These are phyloP conservation scores for Staurois parvus DNA, from an alignment of 2,797 vertebrate genomes.

Conservation along the genomic window DNA sequence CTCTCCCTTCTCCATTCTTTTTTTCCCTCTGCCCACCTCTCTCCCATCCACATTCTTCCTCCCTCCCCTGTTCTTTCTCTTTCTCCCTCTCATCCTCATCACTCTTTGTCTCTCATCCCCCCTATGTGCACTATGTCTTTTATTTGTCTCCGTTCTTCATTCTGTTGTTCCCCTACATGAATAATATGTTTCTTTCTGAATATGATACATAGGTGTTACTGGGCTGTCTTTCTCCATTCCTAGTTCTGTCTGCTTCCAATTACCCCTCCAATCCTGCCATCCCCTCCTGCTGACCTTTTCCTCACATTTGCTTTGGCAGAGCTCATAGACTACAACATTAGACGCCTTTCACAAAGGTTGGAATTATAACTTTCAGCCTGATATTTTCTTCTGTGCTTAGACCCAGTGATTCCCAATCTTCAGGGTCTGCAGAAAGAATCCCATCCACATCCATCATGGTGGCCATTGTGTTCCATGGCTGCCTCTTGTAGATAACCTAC, in stretches of 20 bases:
- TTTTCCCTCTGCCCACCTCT: background rate
- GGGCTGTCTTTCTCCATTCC: slow-evolving; percentile 1
- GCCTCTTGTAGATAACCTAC: too few species aligned
- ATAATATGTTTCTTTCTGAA: background rate
- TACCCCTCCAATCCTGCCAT: slow-evolving; percentile 2
- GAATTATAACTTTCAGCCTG: slow-evolving; percentile 8
- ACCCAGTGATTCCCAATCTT: background rate
- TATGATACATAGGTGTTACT: slow-evolving; percentile 9
- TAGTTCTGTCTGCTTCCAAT: slow-evolving; percentile 18
- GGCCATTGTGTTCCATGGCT: background rate
- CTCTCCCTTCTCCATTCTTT: background rate
- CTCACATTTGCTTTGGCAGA: slow-evolving; percentile 21
- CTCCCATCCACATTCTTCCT: too few species aligned
- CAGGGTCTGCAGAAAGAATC: background rate
- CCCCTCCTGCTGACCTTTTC: slow-evolving; percentile 26
- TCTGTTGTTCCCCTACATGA: background rate
- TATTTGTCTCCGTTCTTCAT: background rate
- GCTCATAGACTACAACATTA: background rate
- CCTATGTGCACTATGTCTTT: background rate
- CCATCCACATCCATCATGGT: background rate
- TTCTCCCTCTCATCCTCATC: too few species aligned
- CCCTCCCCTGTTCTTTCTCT: background rate
- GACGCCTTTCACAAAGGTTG: slow-evolving; percentile 16
- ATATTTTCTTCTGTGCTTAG: slow-evolving; percentile 21
- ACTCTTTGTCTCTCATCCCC: background rate